A percentile compares a stretch with the other conserved stretches of the same genome.
Evolutionary conservation across 1,140 invertebrate genomes (phyloP).

Genomic region (Drosophila parabipectinata): DNA sequence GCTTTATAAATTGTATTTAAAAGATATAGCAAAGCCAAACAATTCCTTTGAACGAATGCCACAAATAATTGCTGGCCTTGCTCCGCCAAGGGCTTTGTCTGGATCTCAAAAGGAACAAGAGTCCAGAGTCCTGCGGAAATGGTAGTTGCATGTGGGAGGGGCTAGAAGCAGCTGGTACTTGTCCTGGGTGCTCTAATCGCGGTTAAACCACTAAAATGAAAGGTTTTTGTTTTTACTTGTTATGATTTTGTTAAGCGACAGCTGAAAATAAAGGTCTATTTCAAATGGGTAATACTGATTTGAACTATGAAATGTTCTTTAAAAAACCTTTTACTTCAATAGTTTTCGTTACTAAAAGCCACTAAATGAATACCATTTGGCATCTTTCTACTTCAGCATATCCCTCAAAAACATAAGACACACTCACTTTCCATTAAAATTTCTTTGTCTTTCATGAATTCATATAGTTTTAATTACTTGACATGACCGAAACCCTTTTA

Average conservation of each 20-base stretch:
- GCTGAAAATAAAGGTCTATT: neutral
- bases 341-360: too few species aligned
- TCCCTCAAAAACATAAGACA: neutral
- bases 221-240: neutral
- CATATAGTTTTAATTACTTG: slow-evolving; percentile 21
- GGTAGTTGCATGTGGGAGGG: neutral
- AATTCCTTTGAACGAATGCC: slow-evolving; percentile 71
- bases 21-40: slow-evolving; percentile 63
- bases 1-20: slow-evolving; percentile 81
- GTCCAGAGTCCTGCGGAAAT: slow-evolving; percentile 4
- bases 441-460: neutral
- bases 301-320: too few species aligned
- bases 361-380: too few species aligned
- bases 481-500: slow-evolving; percentile 15
- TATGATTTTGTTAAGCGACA: neutral
- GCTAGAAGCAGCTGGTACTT: slow-evolving; percentile 28
- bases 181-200: slow-evolving; percentile 69
- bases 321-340: too few species aligned
- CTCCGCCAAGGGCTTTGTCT: slow-evolving; percentile 47
- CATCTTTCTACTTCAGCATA: neutral
- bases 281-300: neutral
- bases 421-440: neutral
- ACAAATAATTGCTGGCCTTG: slow-evolving; percentile 70
- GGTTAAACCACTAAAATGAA: slow-evolving; percentile 23
- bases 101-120: slow-evolving; percentile 3